Evolutionary conservation across 2,113 vertebrate species (phyloP).

Genomic region (Xenopus tropicalis): UCB_Xtro_10.0 CM004447.2:12379001-12379500

Average conservation of each 20-base stretch:
- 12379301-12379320: conserved; percentile 67
- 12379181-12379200: neutral
- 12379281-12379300: conserved; percentile 50
- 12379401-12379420: conserved; percentile 74
- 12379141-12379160: conserved; percentile 60
- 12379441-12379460: conserved; percentile 77
- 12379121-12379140: conserved; percentile 67
- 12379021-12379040: conserved; percentile 79
- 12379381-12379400: conserved; percentile 72
- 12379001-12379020: conserved; percentile 63
- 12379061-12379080: conserved; percentile 67
- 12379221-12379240: conserved; percentile 41
- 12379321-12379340: conserved; percentile 74
- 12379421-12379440: conserved; percentile 70
- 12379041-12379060: conserved; percentile 75
- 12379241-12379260: conserved; percentile 49
- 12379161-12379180: conserved; percentile 50
- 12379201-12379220: conserved; percentile 47
- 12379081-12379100: conserved; percentile 73
- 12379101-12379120: conserved; percentile 60
- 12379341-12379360: conserved; percentile 77
- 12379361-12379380: conserved; percentile 74
- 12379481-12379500: conserved; percentile 68
- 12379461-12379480: conserved; percentile 66
- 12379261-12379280: conserved; percentile 47